These are phyloP conservation scores for Acrobasis consociella DNA, from an alignment of 2,888 invertebrate species.

Conservation along the genomic window DNA sequence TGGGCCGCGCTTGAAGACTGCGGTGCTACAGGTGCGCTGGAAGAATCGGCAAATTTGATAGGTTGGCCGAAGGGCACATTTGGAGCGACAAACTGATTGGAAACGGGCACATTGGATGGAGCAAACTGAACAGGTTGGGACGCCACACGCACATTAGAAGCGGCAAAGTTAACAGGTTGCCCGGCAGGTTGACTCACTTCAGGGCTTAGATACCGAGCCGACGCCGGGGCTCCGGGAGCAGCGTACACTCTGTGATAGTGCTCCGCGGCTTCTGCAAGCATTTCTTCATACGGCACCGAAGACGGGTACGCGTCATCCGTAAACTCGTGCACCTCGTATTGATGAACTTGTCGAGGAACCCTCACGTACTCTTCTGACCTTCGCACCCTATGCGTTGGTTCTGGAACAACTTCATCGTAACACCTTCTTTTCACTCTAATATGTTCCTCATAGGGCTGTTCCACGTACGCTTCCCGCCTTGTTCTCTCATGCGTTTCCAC, in stretches of 20 bases:
- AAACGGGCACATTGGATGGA: constrained; percentile 24
- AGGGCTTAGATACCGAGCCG: constrained; percentile 46
- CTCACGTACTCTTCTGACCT: constrained; percentile 50
- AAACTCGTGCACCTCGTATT: constrained; percentile 71
- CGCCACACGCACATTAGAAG: not conserved
- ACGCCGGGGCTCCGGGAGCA: constrained; percentile 41
- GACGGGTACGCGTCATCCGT: constrained; percentile 54
- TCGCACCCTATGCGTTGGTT: constrained; percentile 35
- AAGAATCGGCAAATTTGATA: constrained; percentile 37
- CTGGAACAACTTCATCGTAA: constrained; percentile 38
- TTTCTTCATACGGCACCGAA: constrained; percentile 67
- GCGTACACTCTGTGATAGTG: constrained; percentile 69
- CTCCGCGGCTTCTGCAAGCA: constrained; percentile 73
- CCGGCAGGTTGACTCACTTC: constrained; percentile 48
- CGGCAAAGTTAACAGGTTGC: constrained; percentile 24
- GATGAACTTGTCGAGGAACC: constrained; percentile 61
- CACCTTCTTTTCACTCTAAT: constrained; percentile 59
- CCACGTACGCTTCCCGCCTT: constrained; percentile 51
- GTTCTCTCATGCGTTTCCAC: constrained; percentile 43
- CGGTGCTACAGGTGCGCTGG: constrained; percentile 25
- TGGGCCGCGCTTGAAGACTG: constrained; percentile 28
- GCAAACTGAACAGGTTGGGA: constrained; percentile 34
- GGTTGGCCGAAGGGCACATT: constrained; percentile 22
- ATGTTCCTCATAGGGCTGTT: constrained; percentile 59
- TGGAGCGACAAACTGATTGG: constrained; percentile 36